Percentiles rank a stretch among this genome's conserved stretches.
Evolutionary conservation across 2,888 invertebrate species (phyloP).

Genomic region (Galeopsomyia nigrocyanea): DNA sequence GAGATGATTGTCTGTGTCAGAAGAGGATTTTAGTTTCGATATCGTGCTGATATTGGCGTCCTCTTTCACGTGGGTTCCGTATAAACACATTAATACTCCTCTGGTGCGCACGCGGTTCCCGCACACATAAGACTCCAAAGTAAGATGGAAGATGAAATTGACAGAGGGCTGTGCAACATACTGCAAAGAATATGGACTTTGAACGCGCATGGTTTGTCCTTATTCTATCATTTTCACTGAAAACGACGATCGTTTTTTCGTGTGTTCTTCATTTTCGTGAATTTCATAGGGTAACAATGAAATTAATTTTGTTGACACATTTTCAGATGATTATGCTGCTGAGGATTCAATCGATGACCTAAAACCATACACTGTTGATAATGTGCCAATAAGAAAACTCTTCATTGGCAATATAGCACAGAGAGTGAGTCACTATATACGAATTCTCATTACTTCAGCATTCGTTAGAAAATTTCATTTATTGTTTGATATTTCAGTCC

Average conservation of each 20-base stretch:
- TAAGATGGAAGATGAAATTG: conserved; percentile 48
- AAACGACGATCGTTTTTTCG: conserved; percentile 3
- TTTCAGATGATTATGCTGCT: conserved; percentile 19
- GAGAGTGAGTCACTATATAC: conserved; percentile 67
- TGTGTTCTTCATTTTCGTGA: not conserved
- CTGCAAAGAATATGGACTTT: conserved; percentile 42
- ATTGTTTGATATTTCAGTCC: conserved; percentile 68
- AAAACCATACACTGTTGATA: conserved; percentile 70
- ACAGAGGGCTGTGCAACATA: conserved; percentile 39
- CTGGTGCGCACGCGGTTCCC: too few relatives aligned
- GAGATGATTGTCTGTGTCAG: too few relatives aligned
- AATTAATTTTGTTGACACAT: conserved; percentile 1
- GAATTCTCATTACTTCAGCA: not conserved
- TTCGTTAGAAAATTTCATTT: too few relatives aligned
- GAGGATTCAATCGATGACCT: conserved; percentile 32
- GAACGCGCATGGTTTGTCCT: conserved; percentile 40
- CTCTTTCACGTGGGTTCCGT: not conserved
- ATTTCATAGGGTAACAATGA: not conserved
- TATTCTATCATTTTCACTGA: conserved; percentile 4
- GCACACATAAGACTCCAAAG: not conserved
- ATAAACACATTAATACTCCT: too few relatives aligned
- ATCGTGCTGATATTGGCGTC: not conserved
- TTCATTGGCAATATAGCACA: conserved; percentile 74
- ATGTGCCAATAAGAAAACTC: conserved; percentile 73
- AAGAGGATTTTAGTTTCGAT: not conserved